Evolutionary conservation across 2,888 invertebrate genomes (phyloP).

Genomic region (Halictus quadricinctus): DNA sequence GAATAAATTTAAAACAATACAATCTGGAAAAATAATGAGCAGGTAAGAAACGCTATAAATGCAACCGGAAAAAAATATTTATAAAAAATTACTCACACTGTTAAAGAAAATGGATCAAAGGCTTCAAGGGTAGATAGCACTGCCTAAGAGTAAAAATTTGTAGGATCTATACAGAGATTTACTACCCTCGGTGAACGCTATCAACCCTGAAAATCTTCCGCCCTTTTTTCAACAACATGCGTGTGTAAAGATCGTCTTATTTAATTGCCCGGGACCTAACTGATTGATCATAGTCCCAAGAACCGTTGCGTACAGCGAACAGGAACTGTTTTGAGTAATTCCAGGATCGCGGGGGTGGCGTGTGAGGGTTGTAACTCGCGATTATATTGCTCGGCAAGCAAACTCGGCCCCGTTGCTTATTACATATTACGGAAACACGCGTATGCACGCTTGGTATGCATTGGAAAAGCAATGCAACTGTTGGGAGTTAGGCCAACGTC

Average conservation of each 20-base stretch:
- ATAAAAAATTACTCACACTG: not conserved
- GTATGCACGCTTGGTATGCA: constrained; percentile 69
- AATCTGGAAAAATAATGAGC: no score
- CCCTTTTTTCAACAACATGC: no score
- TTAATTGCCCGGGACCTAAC: not conserved
- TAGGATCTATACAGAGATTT: not conserved
- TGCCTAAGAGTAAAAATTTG: not conserved
- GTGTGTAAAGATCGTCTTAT: not conserved
- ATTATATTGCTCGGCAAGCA: constrained; percentile 63
- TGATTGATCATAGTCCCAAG: not conserved
- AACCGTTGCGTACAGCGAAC: not conserved
- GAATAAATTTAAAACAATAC: no score
- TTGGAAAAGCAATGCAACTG: constrained; percentile 63
- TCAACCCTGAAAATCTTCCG: not conserved
- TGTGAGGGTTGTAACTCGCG: constrained; percentile 44
- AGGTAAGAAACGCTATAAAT: no score
- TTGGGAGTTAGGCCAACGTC: constrained; percentile 37
- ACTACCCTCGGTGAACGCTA: not conserved
- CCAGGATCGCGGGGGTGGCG: not conserved
- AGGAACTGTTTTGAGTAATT: constrained; percentile 7
- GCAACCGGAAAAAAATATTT: no score
- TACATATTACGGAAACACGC: constrained; percentile 53
- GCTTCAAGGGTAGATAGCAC: not conserved
- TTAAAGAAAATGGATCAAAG: not conserved
- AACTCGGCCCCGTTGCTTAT: constrained; percentile 55